phyloP scores from a whole-genome alignment of 2,888 invertebrate species.

The Torymus auratus region DNA sequence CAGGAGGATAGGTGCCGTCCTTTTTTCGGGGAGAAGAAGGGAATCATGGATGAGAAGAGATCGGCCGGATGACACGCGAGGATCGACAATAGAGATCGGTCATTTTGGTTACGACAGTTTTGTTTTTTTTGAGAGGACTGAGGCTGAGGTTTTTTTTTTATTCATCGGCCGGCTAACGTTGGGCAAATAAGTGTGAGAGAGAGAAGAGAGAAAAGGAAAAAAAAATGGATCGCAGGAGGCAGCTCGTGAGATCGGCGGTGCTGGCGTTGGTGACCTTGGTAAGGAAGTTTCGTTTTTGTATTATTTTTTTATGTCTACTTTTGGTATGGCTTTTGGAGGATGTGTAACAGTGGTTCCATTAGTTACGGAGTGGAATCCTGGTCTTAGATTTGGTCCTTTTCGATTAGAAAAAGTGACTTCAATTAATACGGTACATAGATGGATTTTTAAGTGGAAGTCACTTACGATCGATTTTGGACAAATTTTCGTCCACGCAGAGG shows the following conservation, averaged over 20 bases:
- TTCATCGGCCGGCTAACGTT: not conserved
- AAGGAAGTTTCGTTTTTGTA: slow-evolving; percentile 22
- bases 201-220: no score
- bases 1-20: not conserved
- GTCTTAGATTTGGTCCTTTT: no score
- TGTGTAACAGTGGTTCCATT: no score
- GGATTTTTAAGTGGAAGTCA: no score
- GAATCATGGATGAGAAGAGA: slow-evolving; percentile 24
- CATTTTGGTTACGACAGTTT: not conserved
- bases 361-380: no score
- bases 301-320: not conserved
- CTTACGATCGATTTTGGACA: no score
- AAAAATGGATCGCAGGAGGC: not conserved
- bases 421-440: no score
- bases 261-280: slow-evolving; percentile 29
- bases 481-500: no score
- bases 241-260: not conserved
- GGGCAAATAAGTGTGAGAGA: slow-evolving; percentile 12
- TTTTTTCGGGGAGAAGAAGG: not conserved
- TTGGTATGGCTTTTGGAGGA: not conserved
- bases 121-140: not conserved
- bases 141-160: not conserved
- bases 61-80: slow-evolving; percentile 33
- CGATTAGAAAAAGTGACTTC: no score
- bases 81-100: no score